Evolutionary conservation across 1,140 invertebrate genomes (phyloP).

Genomic region (Drosophila pruinosa): DNA sequence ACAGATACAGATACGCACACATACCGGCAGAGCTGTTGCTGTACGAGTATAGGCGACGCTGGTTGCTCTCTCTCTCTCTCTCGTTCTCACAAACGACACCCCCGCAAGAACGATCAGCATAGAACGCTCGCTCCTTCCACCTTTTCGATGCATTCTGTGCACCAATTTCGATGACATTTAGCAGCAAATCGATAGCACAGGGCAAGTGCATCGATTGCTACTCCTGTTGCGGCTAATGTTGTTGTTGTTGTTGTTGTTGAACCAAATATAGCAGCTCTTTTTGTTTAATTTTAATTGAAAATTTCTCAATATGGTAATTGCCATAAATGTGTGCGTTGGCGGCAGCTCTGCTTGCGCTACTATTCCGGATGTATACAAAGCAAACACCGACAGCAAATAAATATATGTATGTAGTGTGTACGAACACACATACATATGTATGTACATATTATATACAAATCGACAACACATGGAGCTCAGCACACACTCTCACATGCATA

Average conservation of each 20-base stretch:
- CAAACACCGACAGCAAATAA: constrained; percentile 47
- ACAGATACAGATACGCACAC: neutral
- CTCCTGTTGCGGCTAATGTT: too few relatives aligned
- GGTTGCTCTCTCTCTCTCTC: neutral
- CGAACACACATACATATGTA: too few relatives aligned
- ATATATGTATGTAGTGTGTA: constrained; percentile 7
- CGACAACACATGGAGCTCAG: constrained; percentile 41
- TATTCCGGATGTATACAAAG: constrained; percentile 79
- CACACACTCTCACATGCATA: constrained; percentile 7
- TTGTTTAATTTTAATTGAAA: constrained; percentile 70
- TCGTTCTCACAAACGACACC: constrained; percentile 20
- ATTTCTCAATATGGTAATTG: constrained; percentile 81
- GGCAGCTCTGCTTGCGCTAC: constrained; percentile 46
- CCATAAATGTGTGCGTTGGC: constrained; percentile 68
- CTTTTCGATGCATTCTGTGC: constrained; percentile 5
- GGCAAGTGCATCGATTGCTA: constrained; percentile 6
- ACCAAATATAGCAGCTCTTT: neutral
- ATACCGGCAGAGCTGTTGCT: neutral
- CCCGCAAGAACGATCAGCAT: constrained; percentile 22
- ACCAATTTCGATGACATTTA: constrained; percentile 11
- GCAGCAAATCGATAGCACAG: neutral
- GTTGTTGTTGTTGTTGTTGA: neutral
- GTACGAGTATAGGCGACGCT: too few relatives aligned
- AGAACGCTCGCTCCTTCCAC: neutral
- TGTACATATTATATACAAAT: constrained; percentile 29